Conservation (phyloP, 2,113 vertebrate species). For the Physeter macrocephalus region DNA sequence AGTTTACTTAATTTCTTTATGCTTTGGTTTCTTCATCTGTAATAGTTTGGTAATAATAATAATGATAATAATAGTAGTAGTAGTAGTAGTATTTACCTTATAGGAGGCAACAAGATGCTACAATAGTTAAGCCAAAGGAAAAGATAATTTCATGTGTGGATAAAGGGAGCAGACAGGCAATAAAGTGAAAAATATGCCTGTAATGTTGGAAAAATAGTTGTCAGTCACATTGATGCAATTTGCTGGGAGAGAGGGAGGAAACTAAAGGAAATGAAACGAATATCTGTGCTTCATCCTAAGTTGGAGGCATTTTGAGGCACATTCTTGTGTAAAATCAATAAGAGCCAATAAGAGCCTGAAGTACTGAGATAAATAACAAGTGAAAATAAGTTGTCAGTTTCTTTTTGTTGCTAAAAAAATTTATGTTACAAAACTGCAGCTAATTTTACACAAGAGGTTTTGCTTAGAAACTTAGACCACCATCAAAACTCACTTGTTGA, state of each 20-base stretch:
- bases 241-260: background rate
- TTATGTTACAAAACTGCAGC: background rate
- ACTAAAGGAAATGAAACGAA: background rate
- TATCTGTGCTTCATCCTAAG: background rate
- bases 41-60: background rate
- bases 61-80: background rate
- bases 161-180: constrained; percentile 24
- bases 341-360: constrained; percentile 20
- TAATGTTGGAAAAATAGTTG: background rate
- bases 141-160: background rate
- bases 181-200: background rate
- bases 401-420: background rate
- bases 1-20: background rate
- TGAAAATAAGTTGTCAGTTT: constrained; percentile 38
- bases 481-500: background rate
- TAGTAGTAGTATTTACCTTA: background rate
- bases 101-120: background rate
- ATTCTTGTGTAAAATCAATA: constrained; percentile 6
- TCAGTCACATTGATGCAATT: background rate
- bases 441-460: constrained; percentile 27
- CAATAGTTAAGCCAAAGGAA: background rate
- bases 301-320: background rate
- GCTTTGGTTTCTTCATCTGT: background rate
- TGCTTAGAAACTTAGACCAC: background rate
- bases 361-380: constrained; percentile 4